These are phyloP conservation scores for Halocaridina rubra DNA, from an alignment of 2,888 invertebrate species.

Conservation along the genomic window DNA sequence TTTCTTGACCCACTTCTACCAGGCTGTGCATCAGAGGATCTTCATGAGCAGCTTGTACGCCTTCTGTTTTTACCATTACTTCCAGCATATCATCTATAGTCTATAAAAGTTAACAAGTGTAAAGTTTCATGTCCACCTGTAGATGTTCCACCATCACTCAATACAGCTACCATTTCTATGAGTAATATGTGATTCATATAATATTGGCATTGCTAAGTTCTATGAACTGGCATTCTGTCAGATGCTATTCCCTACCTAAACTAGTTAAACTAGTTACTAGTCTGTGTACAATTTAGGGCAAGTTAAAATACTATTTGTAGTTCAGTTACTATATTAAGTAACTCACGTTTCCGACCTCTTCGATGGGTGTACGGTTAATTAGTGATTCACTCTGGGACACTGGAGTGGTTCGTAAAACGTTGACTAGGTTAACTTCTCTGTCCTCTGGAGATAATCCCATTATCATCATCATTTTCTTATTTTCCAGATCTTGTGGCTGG, in stretches of 20 bases:
- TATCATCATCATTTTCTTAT: not conserved
- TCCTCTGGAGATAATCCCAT: not conserved
- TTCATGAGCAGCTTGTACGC: not conserved
- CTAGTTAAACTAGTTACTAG: no score
- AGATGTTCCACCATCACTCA: not conserved
- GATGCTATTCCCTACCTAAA: no score
- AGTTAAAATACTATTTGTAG: no score
- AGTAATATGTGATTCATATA: no score
- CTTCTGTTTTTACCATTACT: not conserved
- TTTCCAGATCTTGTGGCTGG: not conserved
- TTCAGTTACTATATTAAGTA: no score
- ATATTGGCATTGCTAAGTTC: no score
- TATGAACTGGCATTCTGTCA: no score
- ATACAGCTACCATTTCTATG: no score
- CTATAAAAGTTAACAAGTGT: not conserved
- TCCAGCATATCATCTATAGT: constrained; percentile 28
- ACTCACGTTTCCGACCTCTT: not conserved
- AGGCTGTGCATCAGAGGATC: not conserved
- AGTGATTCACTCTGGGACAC: not conserved
- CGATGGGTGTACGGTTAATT: not conserved
- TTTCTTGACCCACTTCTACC: not conserved
- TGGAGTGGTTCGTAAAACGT: not conserved
- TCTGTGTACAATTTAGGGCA: no score
- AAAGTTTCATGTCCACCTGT: not conserved
- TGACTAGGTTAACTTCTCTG: not conserved